phyloP scores from a whole-genome alignment of 2,113 vertebrate species.

The Paradoxurus hermaphroditus region DNA sequence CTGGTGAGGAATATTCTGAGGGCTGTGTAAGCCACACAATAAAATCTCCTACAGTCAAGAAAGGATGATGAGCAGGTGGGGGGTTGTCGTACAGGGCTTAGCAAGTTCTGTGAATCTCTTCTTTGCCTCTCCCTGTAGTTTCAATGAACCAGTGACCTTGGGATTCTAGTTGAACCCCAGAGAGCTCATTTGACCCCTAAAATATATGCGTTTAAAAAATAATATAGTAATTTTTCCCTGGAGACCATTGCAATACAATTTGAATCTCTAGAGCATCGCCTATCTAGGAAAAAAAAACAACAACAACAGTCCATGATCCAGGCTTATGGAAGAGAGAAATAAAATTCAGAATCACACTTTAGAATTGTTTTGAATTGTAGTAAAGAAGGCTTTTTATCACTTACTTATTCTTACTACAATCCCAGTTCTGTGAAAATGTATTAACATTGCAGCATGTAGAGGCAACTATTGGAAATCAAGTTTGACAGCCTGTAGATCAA shows the following conservation, averaged over 20 bases:
- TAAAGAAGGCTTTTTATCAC: not conserved
- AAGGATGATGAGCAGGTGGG: not conserved
- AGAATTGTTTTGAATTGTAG: not conserved
- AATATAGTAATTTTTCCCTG: not conserved
- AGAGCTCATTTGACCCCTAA: not conserved
- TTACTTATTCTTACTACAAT: not conserved
- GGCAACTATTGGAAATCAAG: not conserved
- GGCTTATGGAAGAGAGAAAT: not conserved
- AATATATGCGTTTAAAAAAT: not conserved
- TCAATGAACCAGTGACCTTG: not conserved
- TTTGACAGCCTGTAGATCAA: constrained; percentile 7
- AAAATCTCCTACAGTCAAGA: not conserved
- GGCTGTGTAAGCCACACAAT: not conserved
- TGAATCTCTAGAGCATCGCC: not conserved
- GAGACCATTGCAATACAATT: not conserved
- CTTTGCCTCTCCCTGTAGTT: not conserved
- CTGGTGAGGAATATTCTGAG: not conserved
- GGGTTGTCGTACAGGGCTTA: not conserved
- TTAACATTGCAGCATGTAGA: not conserved
- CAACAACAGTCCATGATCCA: not conserved
- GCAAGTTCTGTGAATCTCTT: not conserved
- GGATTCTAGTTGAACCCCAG: not conserved
- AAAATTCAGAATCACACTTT: not conserved
- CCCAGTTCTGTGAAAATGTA: not conserved
- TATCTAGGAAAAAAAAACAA: not conserved